Evolutionary conservation across 2,797 vertebrate genomes (phyloP), one percentile per base, ranked within the genome.

Genomic region (Cryptoblepharus egeriae): DNA sequence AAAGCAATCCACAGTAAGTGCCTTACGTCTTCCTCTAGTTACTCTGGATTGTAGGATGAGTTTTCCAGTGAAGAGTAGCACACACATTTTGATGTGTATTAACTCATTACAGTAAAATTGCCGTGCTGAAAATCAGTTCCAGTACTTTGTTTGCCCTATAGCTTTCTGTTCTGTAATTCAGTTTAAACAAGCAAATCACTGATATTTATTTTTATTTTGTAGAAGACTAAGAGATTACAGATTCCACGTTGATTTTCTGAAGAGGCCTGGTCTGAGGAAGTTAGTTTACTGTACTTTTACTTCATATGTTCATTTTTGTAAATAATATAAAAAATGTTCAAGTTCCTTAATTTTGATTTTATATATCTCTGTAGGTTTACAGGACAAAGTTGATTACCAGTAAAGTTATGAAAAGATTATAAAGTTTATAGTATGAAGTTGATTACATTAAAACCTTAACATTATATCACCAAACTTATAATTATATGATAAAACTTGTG

Each of bases 221-320:
- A 84, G 76, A 79, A 64, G 67, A 49, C 28, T n/a, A 84, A 84
- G 35, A 45, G 76, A 79, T 71, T n/a, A 20, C 58, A 11, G 67
- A 84, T 37, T 35, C 35, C 6, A 10, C 32, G 71, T 71, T 10
- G 37, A 13, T 12, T 42, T 78, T 72, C 76, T 78, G 61, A 57
- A 73, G 60, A 73, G 16, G 16, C 30, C 35, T 7, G 4, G 11
- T 79, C 58, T 32, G 77, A 67, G 60, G 37, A 71, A 6, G 8
- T 42, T 42, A 70, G 42, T 37, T 63, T 18, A 42, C n/a, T 32
- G 22, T 26, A 78, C 20, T 30, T 52, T 55, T 49, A 49, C 9
- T 63, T 77, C 61, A 55, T n/a, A 35, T 45, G 52, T n/a, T 57
- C 75, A 32, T 39, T 73, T 72, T 65, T 83, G 49, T 72, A 65